A percentile compares a stretch with the other conserved stretches of the same genome.
These are phyloP conservation scores for Lerema accius DNA, from an alignment of 1,140 invertebrate genomes.

Conservation along the genomic window DNA sequence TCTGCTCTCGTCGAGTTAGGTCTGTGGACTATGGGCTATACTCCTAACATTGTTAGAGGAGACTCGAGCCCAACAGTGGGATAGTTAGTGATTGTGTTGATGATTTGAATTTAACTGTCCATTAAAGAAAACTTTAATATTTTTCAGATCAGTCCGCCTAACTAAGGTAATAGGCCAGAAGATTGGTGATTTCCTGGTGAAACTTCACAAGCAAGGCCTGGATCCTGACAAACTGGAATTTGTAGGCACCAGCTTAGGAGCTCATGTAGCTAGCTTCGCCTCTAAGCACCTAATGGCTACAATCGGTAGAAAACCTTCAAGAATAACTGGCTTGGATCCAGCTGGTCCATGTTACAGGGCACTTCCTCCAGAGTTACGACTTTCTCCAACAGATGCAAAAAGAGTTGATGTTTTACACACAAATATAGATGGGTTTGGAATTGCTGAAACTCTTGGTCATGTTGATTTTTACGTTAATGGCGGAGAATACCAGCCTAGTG, in stretches of 20 bases:
- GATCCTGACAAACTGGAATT: constrained; percentile 59
- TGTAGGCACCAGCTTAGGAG: constrained; percentile 65
- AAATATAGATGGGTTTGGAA: constrained; percentile 88
- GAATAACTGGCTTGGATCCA: constrained; percentile 87
- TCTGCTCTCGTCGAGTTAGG: too few species aligned
- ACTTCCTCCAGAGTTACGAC: constrained; percentile 75
- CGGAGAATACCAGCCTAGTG: constrained; percentile 85
- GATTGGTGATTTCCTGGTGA: constrained; percentile 63
- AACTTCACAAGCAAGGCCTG: constrained; percentile 57
- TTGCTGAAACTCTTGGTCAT: constrained; percentile 85
- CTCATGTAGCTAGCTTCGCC: constrained; percentile 54
- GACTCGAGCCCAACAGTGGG: too few species aligned
- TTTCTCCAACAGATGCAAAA: constrained; percentile 83
- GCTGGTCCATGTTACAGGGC: constrained; percentile 84
- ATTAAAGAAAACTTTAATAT: constrained; percentile 12
- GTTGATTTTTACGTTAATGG: constrained; percentile 91
- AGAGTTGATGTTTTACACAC: constrained; percentile 87
- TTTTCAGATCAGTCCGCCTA: constrained; percentile 68
- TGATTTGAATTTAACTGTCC: too few species aligned
- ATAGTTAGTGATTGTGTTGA: too few species aligned
- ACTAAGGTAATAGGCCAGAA: constrained; percentile 57
- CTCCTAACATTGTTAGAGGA: too few species aligned
- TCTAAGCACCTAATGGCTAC: constrained; percentile 58
- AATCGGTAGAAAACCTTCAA: constrained; percentile 74
- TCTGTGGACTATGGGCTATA: too few species aligned